Evolutionary conservation across 2,797 vertebrate species (phyloP), one percentile per base, ranked within the genome.

Genomic region (Limnodromus scolopaceus): DNA sequence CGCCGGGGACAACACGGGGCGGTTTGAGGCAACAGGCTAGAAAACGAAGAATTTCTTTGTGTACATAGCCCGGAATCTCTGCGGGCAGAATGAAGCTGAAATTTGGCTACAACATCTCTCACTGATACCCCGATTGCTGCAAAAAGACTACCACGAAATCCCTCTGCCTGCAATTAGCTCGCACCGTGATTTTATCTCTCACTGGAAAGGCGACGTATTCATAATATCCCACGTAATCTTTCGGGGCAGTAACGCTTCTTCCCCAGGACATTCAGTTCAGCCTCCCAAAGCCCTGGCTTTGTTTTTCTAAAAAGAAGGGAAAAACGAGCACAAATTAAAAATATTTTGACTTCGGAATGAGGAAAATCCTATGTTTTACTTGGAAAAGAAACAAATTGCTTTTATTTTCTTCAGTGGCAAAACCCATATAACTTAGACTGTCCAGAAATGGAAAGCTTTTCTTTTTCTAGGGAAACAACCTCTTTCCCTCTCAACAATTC

Each of bases 391-490:
- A 74, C 1, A 0, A 69, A 48, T 74, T 69, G 38, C 5, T 90
- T 96, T 87, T 66, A 10, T 94, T 92, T 94, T 87, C 20, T 70
- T 79, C 74, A 8, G 24, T 24, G 36, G 39, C 3, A 87, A 89
- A 94, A 3, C 20, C 24, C 15, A 4, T 63, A 12, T 3, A 55
- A 46, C 13, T 71, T 16, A 14, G 11, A 45, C 28, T 76, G 36
- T 38, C 17, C 38, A 66, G 74, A 84, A 87, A 63, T 0, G 4
- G 13, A 87, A 87, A 87, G 7, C 38, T 68, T 77, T 80, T 39
- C 0, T 49, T 96, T 93, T 95, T 74, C 22, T 51, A 48, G 32
- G 60, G 66, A 45, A 94, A 60, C 2, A 64, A 55, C 7, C 10
- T 70, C 39, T 14, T 74, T 84, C 43, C 32, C 28, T 89, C 28